Percentiles rank a stretch among this genome's conserved stretches.
phyloP scores from a whole-genome alignment of 53 echinoderm and acorn worm species.

The Echinometra lucunter region DNA sequence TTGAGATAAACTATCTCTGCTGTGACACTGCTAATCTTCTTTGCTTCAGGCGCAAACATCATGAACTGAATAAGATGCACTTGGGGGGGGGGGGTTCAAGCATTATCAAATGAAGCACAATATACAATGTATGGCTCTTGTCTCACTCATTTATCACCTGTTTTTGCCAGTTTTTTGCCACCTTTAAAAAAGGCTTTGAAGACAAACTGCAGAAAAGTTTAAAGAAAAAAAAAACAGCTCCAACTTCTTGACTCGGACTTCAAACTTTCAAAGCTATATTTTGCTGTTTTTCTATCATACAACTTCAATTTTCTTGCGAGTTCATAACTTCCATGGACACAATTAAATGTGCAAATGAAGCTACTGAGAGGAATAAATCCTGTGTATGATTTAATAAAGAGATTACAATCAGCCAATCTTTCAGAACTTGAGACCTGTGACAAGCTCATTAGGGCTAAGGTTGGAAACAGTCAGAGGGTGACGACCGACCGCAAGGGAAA shows the following conservation, averaged over 20 bases:
- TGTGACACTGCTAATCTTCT: neutral
- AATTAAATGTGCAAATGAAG: neutral
- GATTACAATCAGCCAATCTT: constrained; percentile 36
- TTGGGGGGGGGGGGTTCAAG: neutral
- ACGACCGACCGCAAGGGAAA: constrained; percentile 39
- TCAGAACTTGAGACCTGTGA: constrained; percentile 35
- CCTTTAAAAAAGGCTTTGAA: too few relatives aligned
- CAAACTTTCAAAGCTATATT: too few relatives aligned
- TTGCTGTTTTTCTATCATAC: neutral
- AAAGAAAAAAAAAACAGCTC: too few relatives aligned
- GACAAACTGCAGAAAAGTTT: too few relatives aligned
- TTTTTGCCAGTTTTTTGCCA: too few relatives aligned
- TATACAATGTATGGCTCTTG: too few relatives aligned
- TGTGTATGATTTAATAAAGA: constrained; percentile 1
- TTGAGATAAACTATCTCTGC: neutral
- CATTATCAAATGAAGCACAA: too few relatives aligned
- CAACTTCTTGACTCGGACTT: too few relatives aligned
- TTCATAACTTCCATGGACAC: neutral
- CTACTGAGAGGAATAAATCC: neutral
- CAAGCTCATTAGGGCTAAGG: constrained; percentile 31
- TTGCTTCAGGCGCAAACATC: neutral
- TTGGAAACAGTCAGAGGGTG: neutral
- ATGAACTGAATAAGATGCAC: neutral
- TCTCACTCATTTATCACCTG: too few relatives aligned
- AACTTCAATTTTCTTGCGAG: neutral